Evolutionary conservation across 2,797 vertebrate genomes (phyloP), one percentile per base, ranked within the genome.

Genomic region (Hypotaenidia philippensis): DNA sequence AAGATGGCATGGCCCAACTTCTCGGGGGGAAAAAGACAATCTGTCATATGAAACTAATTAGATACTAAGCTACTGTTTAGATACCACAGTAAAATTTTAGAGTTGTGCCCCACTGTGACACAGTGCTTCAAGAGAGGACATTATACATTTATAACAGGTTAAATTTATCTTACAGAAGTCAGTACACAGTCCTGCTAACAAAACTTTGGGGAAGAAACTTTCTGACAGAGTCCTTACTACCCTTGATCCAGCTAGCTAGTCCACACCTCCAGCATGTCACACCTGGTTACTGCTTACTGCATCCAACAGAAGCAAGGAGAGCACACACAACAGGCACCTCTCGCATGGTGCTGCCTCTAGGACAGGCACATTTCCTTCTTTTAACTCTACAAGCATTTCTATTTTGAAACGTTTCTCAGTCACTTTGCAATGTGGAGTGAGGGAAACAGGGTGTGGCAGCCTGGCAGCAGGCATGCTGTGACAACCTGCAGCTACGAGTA

Each of bases 311-410:
- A 5, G 38, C 47, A 25, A 38, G 55, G 47, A 38, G 0, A 55
- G 26, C 17, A 40, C 11, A 16, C 11, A 16, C 11, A 64, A 31
- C 1, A 2, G 8, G n/a, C 36, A 71, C 12, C 41, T 41, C 19
- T 11, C 27, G 18, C 7, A 12, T 0, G 1, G 27, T 6, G 22
- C 3, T 1, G 34, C 11, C 36, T 23, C 11, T 3, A 53, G 14
- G 27, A 69, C 10, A 72, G 68, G 41, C 22, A 32, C 21, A 13
- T 32, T 78, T 63, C 44, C 59, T 71, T 52, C 29, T 71, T 74
- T 52, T 53, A 87, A 56, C 6, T 29, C 59, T 16, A 64, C 9
- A 40, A 53, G 47, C 2, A 11, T 27, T 49, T n/a, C 8, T n/a
- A 2, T 23, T 83, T 87, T 21, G 18, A 50, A 91, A 31, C 26